A percentile compares a stretch with the other conserved stretches of the same genome.
Conservation (phyloP, 2,888 invertebrate species). For the Pachliopta kotzebuea region DNA sequence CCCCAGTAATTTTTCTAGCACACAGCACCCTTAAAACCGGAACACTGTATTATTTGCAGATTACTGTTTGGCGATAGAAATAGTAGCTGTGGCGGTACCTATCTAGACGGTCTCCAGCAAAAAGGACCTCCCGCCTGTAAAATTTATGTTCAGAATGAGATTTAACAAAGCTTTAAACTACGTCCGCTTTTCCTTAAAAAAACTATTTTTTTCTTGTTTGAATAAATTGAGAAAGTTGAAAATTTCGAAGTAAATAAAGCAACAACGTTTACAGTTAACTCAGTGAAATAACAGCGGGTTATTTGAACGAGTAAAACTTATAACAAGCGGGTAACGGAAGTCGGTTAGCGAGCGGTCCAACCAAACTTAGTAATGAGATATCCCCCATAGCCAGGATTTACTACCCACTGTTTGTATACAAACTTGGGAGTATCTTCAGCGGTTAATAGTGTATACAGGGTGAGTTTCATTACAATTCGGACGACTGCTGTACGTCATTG, state of each 20-base stretch:
- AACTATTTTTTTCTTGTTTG: neutral
- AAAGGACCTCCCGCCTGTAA: too few relatives aligned
- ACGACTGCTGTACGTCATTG: neutral
- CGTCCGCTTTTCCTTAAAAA: too few relatives aligned
- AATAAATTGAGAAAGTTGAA: neutral
- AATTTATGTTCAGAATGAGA: too few relatives aligned
- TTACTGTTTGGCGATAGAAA: too few relatives aligned
- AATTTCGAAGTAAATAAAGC: neutral
- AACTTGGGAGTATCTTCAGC: constrained; percentile 38
- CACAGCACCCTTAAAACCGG: too few relatives aligned
- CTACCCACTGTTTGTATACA: constrained; percentile 51
- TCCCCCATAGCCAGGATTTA: constrained; percentile 55
- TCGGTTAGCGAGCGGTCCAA: constrained; percentile 44
- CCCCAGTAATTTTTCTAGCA: too few relatives aligned
- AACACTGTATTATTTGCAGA: too few relatives aligned
- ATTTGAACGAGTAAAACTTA: constrained; percentile 43
- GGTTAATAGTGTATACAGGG: constrained; percentile 23
- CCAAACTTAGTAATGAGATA: constrained; percentile 70
- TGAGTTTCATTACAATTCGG: constrained; percentile 1
- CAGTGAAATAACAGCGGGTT: constrained; percentile 10
- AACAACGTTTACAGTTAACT: constrained; percentile 7
- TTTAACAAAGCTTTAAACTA: too few relatives aligned
- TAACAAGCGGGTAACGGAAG: constrained; percentile 58
- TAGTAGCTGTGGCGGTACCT: too few relatives aligned
- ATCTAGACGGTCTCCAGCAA: too few relatives aligned